phyloP scores from a whole-genome alignment of 2,113 vertebrate species.

The Dinomys branickii region DNA sequence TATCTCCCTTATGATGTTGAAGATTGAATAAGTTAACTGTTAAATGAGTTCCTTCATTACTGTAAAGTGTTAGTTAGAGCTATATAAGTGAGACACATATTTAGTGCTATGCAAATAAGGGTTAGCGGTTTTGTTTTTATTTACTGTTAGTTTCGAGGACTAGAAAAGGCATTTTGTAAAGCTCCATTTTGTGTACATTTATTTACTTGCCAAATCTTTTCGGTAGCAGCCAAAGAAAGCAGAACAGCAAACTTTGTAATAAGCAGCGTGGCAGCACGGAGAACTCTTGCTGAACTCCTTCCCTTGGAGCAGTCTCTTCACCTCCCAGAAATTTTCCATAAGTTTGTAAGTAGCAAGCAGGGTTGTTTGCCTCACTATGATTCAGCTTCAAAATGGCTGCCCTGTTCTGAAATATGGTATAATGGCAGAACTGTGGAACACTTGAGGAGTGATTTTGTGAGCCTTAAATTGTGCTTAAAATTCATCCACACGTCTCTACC shows the following conservation, averaged over 20 bases:
- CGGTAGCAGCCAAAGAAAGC: neutral
- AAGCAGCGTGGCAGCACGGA: neutral
- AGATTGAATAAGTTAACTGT: neutral
- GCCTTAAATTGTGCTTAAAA: slow-evolving; percentile 81
- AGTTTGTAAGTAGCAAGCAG: neutral
- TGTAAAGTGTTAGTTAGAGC: neutral
- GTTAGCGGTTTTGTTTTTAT: neutral
- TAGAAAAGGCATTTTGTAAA: slow-evolving; percentile 37
- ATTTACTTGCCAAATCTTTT: slow-evolving; percentile 17
- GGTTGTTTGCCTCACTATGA: neutral
- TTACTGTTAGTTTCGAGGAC: neutral
- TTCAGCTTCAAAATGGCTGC: neutral
- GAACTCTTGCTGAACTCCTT: neutral
- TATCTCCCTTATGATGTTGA: neutral
- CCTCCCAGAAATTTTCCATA: neutral
- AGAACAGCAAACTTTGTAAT: neutral
- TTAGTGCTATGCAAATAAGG: neutral
- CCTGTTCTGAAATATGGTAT: slow-evolving; percentile 1
- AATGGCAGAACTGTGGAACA: slow-evolving; percentile 28
- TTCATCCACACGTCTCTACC: slow-evolving; percentile 74
- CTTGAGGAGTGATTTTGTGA: slow-evolving; percentile 69
- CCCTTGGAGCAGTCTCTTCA: neutral
- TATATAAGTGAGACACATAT: neutral
- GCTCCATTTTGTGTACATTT: neutral
- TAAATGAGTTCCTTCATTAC: neutral